Percentiles rank a stretch among this genome's conserved stretches.
These are phyloP conservation scores for Holacanthus passer DNA, from an alignment of 2,113 vertebrate species.

Conservation along the genomic window DNA sequence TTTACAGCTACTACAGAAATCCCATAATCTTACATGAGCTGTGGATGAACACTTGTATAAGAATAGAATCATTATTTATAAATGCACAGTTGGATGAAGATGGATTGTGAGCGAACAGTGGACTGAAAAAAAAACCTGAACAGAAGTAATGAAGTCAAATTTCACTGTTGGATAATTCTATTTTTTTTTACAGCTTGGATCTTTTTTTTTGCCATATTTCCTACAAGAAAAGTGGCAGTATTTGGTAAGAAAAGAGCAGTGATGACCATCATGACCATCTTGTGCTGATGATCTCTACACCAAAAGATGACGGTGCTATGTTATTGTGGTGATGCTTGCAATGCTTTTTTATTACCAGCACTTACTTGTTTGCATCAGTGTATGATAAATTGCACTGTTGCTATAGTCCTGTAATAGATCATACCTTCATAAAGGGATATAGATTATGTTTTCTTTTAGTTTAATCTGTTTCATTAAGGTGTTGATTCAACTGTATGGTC, in stretches of 20 bases:
- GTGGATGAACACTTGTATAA: background rate
- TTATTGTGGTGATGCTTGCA: no score
- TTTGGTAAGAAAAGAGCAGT: no score
- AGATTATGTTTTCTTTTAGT: background rate
- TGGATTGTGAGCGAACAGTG: background rate
- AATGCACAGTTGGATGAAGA: background rate
- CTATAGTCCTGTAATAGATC: background rate
- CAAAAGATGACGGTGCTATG: no score
- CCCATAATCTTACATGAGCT: background rate
- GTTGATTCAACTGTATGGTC: background rate
- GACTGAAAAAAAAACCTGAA: background rate
- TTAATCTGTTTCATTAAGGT: background rate
- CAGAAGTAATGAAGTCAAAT: background rate
- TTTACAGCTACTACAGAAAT: background rate
- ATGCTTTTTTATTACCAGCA: background rate
- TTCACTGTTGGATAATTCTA: background rate
- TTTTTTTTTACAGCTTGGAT: background rate
- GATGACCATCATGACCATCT: no score
- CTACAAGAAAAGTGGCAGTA: background rate
- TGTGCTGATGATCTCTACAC: no score
- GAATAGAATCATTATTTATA: constrained; percentile 6
- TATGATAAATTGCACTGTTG: background rate
- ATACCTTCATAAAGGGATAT: background rate
- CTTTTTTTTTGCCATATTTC: background rate
- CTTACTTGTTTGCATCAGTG: background rate